Evolutionary conservation across 1,140 invertebrate species (phyloP), one percentile per base, ranked within the genome.

Genomic region (Lepidurus apus): DNA sequence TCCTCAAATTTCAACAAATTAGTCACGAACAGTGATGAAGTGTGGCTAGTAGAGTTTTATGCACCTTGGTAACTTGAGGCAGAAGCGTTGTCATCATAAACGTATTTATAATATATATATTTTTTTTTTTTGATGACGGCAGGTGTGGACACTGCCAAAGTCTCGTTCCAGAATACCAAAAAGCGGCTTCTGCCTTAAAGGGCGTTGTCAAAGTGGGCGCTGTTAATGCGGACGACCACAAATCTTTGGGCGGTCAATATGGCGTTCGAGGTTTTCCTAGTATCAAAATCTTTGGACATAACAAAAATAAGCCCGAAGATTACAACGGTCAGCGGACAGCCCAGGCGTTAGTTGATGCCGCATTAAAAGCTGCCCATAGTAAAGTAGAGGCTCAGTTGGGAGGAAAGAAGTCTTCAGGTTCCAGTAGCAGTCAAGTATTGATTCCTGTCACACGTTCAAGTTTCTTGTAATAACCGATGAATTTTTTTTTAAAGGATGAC

Each of bases 1-100:
- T 89, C 92, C 7, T 87, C 87, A 42, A 98, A 98, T 88, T 99
- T 99, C 85, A 91, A 99, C 80, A 90, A 87, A 81, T 86, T 92
- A 82, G 97, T 99, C 9, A 87, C 92, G 76, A 89, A 95, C 81
- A 91, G 93, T 81, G 93, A 97, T 87, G 89, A 92, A 82, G 86
- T 98, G 74, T 97, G 95, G 95, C 86, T 98, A 74, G 92, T 98
- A n/a, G 94, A 96, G 84, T 98, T 97, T 85, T 98, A 89, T 86
- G 95, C 95, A 0, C 95, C 95, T 1, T 98, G 95, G 95, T 65
- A 17, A 65, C 6, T 65, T 65, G 6, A 65, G 13, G 17, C 9
- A 65, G 21, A 75, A 21, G 7, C 10, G 10, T 47, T 26, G 43
- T 24, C 21, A 45, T 76, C 10, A 42, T 17, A 10, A 77, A 17